These are phyloP conservation scores for Polydrusus cervinus DNA, from an alignment of 2,888 invertebrate genomes.

Conservation along the genomic window DNA sequence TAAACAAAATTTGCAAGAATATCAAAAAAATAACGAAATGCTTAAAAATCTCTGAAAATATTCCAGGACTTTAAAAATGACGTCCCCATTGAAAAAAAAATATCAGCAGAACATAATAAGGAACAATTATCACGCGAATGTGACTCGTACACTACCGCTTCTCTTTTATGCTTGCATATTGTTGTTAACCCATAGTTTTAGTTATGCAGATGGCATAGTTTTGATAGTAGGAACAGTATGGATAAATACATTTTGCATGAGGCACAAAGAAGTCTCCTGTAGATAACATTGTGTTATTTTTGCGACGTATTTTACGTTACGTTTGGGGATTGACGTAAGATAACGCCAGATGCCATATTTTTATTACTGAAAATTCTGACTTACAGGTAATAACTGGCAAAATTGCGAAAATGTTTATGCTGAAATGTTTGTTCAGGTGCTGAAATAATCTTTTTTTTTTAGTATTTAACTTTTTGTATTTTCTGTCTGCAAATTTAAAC, in stretches of 20 bases:
- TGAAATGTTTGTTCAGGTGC: slow-evolving; percentile 10
- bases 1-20: no score
- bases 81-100: no score
- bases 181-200: not conserved
- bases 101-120: no score
- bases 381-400: not conserved
- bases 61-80: no score
- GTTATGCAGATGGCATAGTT: not conserved
- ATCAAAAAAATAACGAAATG: no score
- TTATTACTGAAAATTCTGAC: not conserved
- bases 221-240: not conserved
- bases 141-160: not conserved
- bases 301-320: not conserved
- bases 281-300: slow-evolving; percentile 10
- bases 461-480: not conserved
- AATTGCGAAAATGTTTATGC: not conserved
- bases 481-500: not conserved
- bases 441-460: not conserved
- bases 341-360: not conserved
- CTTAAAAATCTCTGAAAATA: no score
- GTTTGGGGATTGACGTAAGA: not conserved
- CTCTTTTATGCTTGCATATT: not conserved
- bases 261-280: no score
- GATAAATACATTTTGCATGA: not conserved
- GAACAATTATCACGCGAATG: no score